phyloP scores from a whole-genome alignment of 1,140 invertebrate species.

The Platyscapa corneri region DNA sequence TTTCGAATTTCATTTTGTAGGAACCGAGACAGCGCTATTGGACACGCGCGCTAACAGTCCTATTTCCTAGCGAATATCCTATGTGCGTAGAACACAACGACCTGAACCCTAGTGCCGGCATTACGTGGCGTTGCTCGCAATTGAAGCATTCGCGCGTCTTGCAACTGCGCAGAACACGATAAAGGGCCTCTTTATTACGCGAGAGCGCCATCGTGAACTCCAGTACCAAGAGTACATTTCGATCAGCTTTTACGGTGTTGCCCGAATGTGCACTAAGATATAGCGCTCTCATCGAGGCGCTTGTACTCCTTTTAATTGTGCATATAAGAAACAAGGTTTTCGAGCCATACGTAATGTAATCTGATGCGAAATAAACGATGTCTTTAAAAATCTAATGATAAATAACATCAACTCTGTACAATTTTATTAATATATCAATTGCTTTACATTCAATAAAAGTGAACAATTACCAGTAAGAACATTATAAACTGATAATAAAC shows the following conservation, averaged over 20 bases:
- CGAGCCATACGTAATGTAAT: background rate
- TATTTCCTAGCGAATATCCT: background rate
- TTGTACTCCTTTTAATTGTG: slow-evolving; percentile 3
- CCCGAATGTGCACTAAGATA: background rate
- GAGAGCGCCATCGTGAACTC: background rate
- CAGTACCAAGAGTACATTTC: background rate
- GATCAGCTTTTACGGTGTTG: slow-evolving; percentile 30
- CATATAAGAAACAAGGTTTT: background rate
- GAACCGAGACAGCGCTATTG: background rate
- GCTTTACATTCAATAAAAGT: no score
- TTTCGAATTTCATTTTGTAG: background rate
- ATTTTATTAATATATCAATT: no score
- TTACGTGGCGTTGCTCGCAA: background rate
- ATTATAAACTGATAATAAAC: no score
- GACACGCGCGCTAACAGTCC: background rate
- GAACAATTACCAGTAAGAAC: no score
- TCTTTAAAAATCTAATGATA: background rate
- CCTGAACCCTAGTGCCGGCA: background rate
- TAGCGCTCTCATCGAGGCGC: no score
- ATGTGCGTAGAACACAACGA: background rate
- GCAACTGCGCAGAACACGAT: background rate
- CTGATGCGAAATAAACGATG: background rate
- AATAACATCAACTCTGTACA: background rate
- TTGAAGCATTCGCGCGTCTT: slow-evolving; percentile 25
- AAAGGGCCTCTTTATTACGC: slow-evolving; percentile 33